Percentiles rank a stretch among this genome's conserved stretches.
Conservation (phyloP, 2,888 invertebrate species). For the Clitarchus hookeri region DNA sequence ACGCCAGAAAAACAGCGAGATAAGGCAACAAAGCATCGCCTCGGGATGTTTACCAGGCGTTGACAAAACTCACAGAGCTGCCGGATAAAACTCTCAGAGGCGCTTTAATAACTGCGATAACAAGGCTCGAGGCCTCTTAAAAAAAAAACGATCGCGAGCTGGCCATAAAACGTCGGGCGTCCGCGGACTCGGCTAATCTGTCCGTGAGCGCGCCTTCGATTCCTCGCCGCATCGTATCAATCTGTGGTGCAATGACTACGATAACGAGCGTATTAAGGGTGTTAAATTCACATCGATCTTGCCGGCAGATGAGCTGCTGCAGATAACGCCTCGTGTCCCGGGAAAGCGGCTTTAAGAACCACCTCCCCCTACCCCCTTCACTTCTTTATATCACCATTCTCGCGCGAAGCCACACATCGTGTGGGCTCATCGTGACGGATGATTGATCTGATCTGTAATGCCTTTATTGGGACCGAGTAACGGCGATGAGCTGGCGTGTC, state of each 20-base stretch:
- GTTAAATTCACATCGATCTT: conserved; percentile 10
- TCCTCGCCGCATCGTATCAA: not conserved
- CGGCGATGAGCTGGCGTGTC: no score
- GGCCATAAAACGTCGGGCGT: no score
- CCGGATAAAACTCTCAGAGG: not conserved
- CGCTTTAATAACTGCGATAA: not conserved
- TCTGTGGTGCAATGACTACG: not conserved
- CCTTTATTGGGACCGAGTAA: no score
- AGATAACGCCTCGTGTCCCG: not conserved
- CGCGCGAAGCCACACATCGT: not conserved
- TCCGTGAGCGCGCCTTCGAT: no score
- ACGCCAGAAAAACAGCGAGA: no score
- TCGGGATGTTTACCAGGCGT: no score
- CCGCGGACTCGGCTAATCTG: no score
- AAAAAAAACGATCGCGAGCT: not conserved
- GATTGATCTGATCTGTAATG: no score
- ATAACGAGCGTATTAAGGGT: not conserved
- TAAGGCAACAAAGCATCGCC: no score
- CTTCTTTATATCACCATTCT: not conserved
- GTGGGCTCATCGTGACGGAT: no score
- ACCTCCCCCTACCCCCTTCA: not conserved
- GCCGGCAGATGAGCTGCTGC: not conserved
- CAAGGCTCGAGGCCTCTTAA: not conserved
- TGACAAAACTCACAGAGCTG: not conserved
- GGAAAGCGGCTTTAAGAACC: not conserved